Evolutionary conservation across 2,113 vertebrate genomes (phyloP), one percentile per base, ranked within the genome.

Genomic region (Synchiropus splendidus): DNA sequence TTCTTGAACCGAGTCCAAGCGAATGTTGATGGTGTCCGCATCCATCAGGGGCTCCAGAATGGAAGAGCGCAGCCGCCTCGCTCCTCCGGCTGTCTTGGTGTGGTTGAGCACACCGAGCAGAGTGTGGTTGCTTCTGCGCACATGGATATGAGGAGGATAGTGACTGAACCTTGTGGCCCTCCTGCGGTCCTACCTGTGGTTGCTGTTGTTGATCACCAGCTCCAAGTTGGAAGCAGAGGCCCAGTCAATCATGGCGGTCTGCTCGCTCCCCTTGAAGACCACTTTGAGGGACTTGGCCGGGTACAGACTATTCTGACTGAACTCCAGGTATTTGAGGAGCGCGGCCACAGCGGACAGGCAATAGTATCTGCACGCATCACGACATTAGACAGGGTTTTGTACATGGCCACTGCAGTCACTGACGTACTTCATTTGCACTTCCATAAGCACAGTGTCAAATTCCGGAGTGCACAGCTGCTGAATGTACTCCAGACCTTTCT

Each of bases 221-320:
- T 98, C 95, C 55, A 98, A 85, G 71, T 96, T 94, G 55, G 86
- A 75, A 1, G 91, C 91, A 70, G 95, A 94, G 12, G 89, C 82
- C 8, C 90, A 86, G 72, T 97, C 94, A 55, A 98, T 94, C 93
- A 96, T 96, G 18, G 91, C 88, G 9, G 94, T 98, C 77, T 94
- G 86, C 54, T 97, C 94, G 56, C 95, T 98, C 31, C 94, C 90
- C 55, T 87, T 90, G 67, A 98, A 98, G 78, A 43, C 84, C 66
- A 98, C 82, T 84, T 94, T 94, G 30, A 98, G 84, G 2, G 95
- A 96, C 62, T 92, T 95, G 38, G 92, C 84, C 53, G 91, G 92
- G 51, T 93, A 98, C 45, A 98, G 72, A 9, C 86, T 85, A 58
- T 91, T 96, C 76, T 98, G 92, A 61, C 94, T 87, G 70, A 92